Evolutionary conservation across 1,140 invertebrate species (phyloP).

Genomic region (Apis florea): DNA sequence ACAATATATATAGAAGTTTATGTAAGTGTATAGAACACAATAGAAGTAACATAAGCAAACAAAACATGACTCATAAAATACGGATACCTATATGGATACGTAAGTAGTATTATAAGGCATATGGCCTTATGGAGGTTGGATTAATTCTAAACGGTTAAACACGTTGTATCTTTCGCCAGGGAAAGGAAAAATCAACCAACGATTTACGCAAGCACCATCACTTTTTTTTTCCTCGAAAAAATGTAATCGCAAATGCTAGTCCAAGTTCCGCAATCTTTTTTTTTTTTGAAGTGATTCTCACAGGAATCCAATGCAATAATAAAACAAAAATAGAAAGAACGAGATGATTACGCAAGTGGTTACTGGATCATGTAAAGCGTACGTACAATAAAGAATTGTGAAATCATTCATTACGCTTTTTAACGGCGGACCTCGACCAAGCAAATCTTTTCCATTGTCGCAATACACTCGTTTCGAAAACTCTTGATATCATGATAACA

Average conservation of each 20-base stretch:
- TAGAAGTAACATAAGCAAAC: neutral
- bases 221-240: neutral
- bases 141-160: neutral
- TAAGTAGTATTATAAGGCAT: too few species aligned
- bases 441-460: slow-evolving; percentile 1
- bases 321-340: neutral
- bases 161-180: too few species aligned
- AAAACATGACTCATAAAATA: neutral
- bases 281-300: slow-evolving; percentile 38
- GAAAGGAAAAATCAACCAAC: neutral
- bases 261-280: slow-evolving; percentile 35
- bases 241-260: neutral
- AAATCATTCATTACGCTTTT: slow-evolving; percentile 33
- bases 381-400: slow-evolving; percentile 25
- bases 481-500: neutral
- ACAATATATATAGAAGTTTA: neutral
- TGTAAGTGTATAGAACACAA: neutral
- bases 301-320: slow-evolving; percentile 11
- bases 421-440: slow-evolving; percentile 6
- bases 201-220: neutral
- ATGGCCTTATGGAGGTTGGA: neutral
- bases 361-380: slow-evolving; percentile 47
- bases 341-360: slow-evolving; percentile 37
- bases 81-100: neutral
- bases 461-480: neutral